Percentiles rank a stretch among this genome's conserved stretches.
These are phyloP conservation scores for Drosophila trichaetosa DNA, from an alignment of 2,888 invertebrate species.

Conservation along the genomic window DNA sequence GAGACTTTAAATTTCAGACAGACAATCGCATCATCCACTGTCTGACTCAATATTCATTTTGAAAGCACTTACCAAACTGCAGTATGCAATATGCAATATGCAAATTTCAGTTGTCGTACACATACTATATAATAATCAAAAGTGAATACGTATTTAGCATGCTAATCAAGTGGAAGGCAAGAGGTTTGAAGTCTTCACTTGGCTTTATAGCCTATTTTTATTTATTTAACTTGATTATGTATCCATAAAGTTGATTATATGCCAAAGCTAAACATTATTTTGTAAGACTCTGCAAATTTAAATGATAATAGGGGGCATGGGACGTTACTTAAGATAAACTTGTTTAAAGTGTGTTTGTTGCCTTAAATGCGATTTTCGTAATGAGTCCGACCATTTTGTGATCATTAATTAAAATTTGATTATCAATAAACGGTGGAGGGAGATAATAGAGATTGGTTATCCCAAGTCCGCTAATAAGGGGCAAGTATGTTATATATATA, in stretches of 20 bases:
- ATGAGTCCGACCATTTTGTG: slow-evolving; percentile 38
- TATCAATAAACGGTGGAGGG: slow-evolving; percentile 10
- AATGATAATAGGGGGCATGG: slow-evolving; percentile 60
- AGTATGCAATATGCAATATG: slow-evolving; percentile 67
- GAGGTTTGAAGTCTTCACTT: slow-evolving; percentile 44
- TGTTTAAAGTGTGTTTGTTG: slow-evolving; percentile 20
- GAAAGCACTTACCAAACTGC: slow-evolving; percentile 45
- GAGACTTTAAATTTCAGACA: slow-evolving; percentile 8
- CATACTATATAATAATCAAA: slow-evolving; percentile 34
- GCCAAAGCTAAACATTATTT: slow-evolving; percentile 44
- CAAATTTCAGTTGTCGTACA: slow-evolving; percentile 41
- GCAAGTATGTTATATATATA: not conserved
- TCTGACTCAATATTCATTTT: slow-evolving; percentile 39
- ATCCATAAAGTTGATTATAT: slow-evolving; percentile 39
- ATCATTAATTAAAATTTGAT: slow-evolving; percentile 38
- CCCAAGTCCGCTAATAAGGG: slow-evolving; percentile 4
- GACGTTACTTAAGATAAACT: slow-evolving; percentile 25
- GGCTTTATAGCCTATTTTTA: slow-evolving; percentile 42
- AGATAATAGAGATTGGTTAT: not conserved
- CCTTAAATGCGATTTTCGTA: slow-evolving; percentile 44
- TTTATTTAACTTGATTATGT: slow-evolving; percentile 59
- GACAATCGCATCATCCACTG: slow-evolving; percentile 35
- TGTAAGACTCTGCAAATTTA: slow-evolving; percentile 59
- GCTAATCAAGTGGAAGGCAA: slow-evolving; percentile 51
- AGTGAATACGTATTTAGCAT: slow-evolving; percentile 64